Evolutionary conservation across 2,797 vertebrate species (phyloP), one percentile per base, ranked within the genome.

Genomic region (Pseudochirops cupreus): DNA sequence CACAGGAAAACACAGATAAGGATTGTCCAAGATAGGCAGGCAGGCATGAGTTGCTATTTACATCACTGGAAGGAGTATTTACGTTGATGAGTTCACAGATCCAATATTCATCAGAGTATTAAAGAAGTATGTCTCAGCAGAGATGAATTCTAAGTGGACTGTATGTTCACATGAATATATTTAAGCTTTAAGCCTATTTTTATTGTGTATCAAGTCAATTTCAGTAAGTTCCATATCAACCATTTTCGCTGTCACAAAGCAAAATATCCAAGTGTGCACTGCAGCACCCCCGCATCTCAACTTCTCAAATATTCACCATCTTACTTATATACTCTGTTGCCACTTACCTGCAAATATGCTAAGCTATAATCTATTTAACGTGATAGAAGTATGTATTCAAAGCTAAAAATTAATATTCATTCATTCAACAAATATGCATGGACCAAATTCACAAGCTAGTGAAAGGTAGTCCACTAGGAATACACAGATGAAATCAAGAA

Each of bases 381-480:
- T 87, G 39, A 87, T 12, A 50, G 39, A 87, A 50, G 59, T 18
- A 7, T 74, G 5, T 74, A 39, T n/a, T 74, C 62, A 6, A 74
- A 21, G 6, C 7, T 18, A 46, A 82, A 74, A 82, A 46, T 26
- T 26, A 87, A 87, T 87, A 87, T 94, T 96, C 57, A 89, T 57
- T 95, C 90, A 52, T 33, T 96, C 95, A 56, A 55, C 90, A 96
- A 97, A 96, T 97, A 97, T 53, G 94, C 95, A 58, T 96, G 50
- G 31, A 54, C 3, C 74, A 50, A 46, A 50, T 87, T 46, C 74
- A 46, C 24, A 26, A 26, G 0, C 9, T 7, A 46, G 39, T 39
- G 18, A 10, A 46, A 39, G 7, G 1, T 11, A 11, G 1, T 50
- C 21, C 21, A 50, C 39, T 50, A 87, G 39, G 21, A 87, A 50